Base-by-base conservation (phyloP, 2,113 vertebrate species). In the Mustelus asterias region DNA sequence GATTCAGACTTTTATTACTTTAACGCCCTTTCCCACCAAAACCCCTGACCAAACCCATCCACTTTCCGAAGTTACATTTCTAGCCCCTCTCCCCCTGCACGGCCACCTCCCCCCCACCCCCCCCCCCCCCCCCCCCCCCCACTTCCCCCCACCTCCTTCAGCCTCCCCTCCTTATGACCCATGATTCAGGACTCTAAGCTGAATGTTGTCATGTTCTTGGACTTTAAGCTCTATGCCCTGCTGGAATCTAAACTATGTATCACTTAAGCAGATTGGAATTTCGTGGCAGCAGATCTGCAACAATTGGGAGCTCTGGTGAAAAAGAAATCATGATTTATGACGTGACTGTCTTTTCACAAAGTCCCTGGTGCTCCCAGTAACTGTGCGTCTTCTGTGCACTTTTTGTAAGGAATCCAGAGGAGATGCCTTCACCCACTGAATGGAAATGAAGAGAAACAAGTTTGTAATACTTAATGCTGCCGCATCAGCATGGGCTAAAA, bases 51-150 rank as follows among this genome's bases (percentile, higher is more conserved):
- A 76, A 76, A 33, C 26, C 1, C 33, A 11, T 33, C 72, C 10
- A 2, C 10, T 13, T 33, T 33, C 33, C 26, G 29, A 11, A 76
- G 72, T 76, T 13, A 76, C 33, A 76, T 13, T 76, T 63, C 60
- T 7, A 63, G 9, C 7, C 60, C 60, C 60, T 11, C 60, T 20
- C 3, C 16, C 60, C 60, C 60, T 11, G 58, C 13, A 63, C 60
- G 0, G 8, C 60, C 3, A 3, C 3, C 9, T 11, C 60, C 60
- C 60, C 3, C 60, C 3, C 9, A 8, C 60, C 60, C 60, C 60
- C 11, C 60, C 4, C 13, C 0, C 60, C 60, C 13, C 0, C 13
- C 60, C 0, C 0, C 4, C 0, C 0, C 1, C 60, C 60, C 4
- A 3, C 60, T 1, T 3, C 70, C 24, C 26, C 70, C 8, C 26